Conservation (phyloP, 2,797 vertebrate genomes). For the Philypnodon macrostomus region DNA sequence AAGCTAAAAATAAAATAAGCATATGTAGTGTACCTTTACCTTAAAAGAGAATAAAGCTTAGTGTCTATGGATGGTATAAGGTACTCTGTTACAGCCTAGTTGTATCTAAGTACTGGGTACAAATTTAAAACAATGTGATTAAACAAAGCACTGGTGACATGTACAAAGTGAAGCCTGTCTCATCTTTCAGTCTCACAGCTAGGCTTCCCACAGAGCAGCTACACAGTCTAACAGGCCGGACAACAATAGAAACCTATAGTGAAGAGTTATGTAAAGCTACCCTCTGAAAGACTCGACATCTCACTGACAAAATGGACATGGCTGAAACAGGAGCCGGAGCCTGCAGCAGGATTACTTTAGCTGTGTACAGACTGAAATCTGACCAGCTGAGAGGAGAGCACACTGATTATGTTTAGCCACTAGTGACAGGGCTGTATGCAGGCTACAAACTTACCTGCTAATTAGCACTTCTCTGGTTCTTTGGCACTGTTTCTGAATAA, state of each 20-base stretch:
- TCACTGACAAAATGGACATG: constrained; percentile 40
- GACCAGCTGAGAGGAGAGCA: constrained; percentile 8
- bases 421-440: constrained; percentile 10
- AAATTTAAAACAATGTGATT: constrained; percentile 28
- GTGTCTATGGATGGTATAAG: no score
- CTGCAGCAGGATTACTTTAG: constrained; percentile 31
- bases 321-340: constrained; percentile 50
- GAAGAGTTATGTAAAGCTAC: constrained; percentile 25
- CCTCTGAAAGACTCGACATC: constrained; percentile 31
- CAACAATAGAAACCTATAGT: constrained; percentile 31
- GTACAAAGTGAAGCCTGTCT: constrained; percentile 26
- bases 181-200: constrained; percentile 37
- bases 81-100: constrained; percentile 27
- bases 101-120: constrained; percentile 35
- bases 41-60: no score
- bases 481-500: constrained; percentile 80
- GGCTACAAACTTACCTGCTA: constrained; percentile 69
- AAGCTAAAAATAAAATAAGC: no score
- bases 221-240: constrained; percentile 10
- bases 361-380: constrained; percentile 12
- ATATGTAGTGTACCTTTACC: no score
- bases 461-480: constrained; percentile 74
- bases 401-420: constrained; percentile 15
- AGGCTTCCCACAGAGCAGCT: no score
- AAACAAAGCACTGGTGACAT: constrained; percentile 21